A percentile compares a stretch with the other conserved stretches of the same genome.
These are phyloP conservation scores for Thermophis baileyi DNA, from an alignment of 2,113 vertebrate species.

Conservation along the genomic window DNA sequence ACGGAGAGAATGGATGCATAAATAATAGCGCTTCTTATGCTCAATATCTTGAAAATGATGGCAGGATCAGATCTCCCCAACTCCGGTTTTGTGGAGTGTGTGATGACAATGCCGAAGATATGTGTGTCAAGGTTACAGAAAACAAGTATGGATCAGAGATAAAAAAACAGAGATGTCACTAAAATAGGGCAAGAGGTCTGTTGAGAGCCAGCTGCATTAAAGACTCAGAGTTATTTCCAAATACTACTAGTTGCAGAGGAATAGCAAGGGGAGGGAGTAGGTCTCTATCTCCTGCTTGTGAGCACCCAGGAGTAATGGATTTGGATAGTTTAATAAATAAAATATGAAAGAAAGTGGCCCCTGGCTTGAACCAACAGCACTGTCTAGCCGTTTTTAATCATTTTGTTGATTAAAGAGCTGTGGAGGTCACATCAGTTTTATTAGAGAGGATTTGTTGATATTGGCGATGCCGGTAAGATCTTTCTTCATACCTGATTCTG, in stretches of 20 bases:
- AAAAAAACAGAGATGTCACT: not conserved
- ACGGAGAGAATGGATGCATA: not conserved
- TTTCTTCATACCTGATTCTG: not conserved
- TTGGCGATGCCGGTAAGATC: not conserved
- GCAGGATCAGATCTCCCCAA: no score
- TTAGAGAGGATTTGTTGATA: not conserved
- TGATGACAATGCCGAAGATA: not conserved
- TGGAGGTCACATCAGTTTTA: not conserved
- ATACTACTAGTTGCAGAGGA: not conserved
- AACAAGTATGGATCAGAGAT: not conserved
- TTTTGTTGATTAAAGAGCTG: not conserved
- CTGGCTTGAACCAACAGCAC: not conserved
- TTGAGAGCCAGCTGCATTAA: not conserved
- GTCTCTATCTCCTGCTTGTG: not conserved
- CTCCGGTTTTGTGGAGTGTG: no score
- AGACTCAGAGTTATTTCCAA: not conserved
- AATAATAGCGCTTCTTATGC: constrained; percentile 24
- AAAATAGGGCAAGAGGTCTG: not conserved
- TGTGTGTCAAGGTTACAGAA: not conserved
- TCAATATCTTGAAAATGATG: not conserved
- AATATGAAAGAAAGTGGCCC: not conserved
- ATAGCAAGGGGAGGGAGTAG: not conserved
- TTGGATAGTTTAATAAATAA: not conserved
- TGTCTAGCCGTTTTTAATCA: not conserved
- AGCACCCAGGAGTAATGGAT: not conserved